Evolutionary conservation across 2,888 invertebrate species (phyloP), one percentile per base, ranked within the genome.

Genomic region (Standfussiana lucernea): DNA sequence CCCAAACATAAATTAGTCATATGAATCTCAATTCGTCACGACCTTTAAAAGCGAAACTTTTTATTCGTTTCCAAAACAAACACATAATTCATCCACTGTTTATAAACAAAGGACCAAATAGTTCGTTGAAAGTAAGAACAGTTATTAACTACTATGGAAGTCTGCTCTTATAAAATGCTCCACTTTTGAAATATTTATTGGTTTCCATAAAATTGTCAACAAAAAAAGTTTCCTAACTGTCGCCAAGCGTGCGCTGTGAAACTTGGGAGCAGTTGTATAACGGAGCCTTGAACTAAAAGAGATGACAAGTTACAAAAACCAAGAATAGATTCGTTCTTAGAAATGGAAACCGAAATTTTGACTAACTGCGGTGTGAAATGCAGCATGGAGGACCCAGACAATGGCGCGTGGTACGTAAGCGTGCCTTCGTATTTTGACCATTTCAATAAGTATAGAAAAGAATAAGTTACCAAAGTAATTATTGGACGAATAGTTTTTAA

Each of bases 281-380:
- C 96, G 96, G 96, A 89, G 84, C 92, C 91, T 89, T 90, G 91
- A 93, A 90, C 91, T 91, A 83, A n/a, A n/a, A 42, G 88, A 89
- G 89, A 91, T 89, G 93, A 93, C 93, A 94, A 92, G 86, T 90
- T 88, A 94, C 94, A 93, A 95, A 95, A 90, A 91, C 87, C 86
- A 68, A 78, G 79, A 91, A 92, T 90, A 89, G 90, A 87, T 85
- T 89, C 87, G 86, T 96, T 96, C 96, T 91, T 80, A 94, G 96
- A 96, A 96, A 93, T 90, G 85, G 93, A 95, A 96, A 96, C 96
- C 96, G 94, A 96, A 94, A 96, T 96, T 95, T 96, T 95, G 95
- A 96, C 96, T 94, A 93, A 95, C 94, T 96, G 96, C 91, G 96
- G 96, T 95, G 94, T 93, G 88, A 89, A 92, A 93, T 93, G 86